Evolutionary conservation across 2,113 vertebrate genomes (phyloP).

Genomic region (Otus sunia): DNA sequence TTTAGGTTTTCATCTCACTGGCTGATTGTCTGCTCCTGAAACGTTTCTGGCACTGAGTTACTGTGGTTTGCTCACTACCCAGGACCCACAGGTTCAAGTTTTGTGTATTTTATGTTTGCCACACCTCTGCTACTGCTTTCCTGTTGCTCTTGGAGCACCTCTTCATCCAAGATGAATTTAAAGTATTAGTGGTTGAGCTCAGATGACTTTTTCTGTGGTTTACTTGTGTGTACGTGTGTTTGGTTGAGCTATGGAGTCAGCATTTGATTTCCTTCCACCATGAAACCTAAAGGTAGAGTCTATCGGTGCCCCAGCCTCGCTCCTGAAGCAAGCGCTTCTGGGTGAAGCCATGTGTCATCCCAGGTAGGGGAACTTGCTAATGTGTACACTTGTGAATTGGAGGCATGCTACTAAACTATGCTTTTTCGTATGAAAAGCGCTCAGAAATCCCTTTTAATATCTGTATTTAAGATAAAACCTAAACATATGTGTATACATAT

Average conservation of each 20-base stretch:
- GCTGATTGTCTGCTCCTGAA: neutral
- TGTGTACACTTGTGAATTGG: neutral
- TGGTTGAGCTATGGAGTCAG: neutral
- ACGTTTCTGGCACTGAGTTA: neutral
- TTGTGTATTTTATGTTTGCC: fast-evolving
- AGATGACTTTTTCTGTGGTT: neutral
- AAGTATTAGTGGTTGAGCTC: neutral
- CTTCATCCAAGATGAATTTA: neutral
- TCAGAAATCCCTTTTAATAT: neutral
- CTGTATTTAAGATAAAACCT: neutral
- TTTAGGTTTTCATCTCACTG: neutral
- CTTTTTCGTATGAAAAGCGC: neutral
- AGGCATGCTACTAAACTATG: neutral
- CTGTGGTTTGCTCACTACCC: neutral
- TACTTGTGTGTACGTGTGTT: neutral
- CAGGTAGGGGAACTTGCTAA: neutral
- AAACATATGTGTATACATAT: fast-evolving
- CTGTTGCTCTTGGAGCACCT: neutral
- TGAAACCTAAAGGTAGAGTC: fast-evolving
- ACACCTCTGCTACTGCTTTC: neutral
- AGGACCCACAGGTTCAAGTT: neutral
- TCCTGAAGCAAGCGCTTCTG: neutral
- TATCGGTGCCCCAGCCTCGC: neutral
- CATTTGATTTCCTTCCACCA: fast-evolving
- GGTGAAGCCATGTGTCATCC: neutral